Evolutionary conservation across 2,888 invertebrate species (phyloP).

Genomic region (Lottia scabra): DNA sequence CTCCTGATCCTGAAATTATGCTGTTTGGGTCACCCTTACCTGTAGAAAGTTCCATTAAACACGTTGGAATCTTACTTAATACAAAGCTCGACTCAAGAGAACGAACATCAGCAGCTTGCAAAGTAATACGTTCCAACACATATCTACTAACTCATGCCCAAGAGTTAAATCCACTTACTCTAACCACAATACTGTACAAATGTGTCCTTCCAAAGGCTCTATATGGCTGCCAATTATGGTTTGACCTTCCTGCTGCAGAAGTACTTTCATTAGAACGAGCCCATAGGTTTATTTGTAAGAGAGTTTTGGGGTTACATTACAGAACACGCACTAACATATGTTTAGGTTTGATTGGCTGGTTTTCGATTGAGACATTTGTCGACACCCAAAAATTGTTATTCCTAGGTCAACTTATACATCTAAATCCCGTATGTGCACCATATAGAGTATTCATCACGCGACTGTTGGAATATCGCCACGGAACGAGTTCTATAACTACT

Average conservation of each 20-base stretch:
- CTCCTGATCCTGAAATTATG: not conserved
- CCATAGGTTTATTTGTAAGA: not conserved
- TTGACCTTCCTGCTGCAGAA: not conserved
- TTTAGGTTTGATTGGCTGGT: not conserved
- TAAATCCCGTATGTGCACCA: no score
- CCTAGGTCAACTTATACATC: not conserved
- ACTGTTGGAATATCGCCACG: no score
- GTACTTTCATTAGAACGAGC: not conserved
- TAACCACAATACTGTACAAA: not conserved
- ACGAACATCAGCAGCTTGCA: not conserved
- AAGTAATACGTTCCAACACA: not conserved
- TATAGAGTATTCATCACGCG: no score
- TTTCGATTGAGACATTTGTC: not conserved
- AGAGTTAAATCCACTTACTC: not conserved
- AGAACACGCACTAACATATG: constrained; percentile 5
- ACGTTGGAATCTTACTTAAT: not conserved
- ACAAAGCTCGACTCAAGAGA: not conserved
- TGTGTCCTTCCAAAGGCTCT: constrained; percentile 7
- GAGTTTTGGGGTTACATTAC: not conserved
- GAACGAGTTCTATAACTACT: not conserved
- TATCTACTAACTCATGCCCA: not conserved
- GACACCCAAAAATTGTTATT: not conserved
- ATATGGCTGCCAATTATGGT: constrained; percentile 7
- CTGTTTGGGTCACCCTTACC: not conserved
- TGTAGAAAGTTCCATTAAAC: not conserved